Conservation (phyloP, 2,888 invertebrate species). For the Limnephilus lunatus region DNA sequence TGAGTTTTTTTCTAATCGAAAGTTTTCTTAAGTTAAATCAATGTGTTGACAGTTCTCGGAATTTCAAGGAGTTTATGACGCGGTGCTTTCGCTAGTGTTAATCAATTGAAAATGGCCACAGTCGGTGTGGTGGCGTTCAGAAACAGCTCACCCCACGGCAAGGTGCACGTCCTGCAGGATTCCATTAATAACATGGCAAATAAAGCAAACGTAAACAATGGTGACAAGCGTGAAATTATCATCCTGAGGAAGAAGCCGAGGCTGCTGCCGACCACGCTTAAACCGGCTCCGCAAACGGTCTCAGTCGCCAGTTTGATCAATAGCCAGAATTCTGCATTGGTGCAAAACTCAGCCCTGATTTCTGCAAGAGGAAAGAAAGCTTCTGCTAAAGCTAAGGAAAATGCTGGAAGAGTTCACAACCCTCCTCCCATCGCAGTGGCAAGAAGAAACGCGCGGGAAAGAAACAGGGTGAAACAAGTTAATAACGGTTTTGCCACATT, state of each 20-base stretch:
- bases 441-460: constrained; percentile 92
- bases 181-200: constrained; percentile 79
- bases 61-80: constrained; percentile 42
- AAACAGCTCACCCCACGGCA: constrained; percentile 77
- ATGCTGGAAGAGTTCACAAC: constrained; percentile 68
- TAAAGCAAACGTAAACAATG: constrained; percentile 71
- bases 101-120: constrained; percentile 74
- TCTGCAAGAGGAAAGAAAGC: constrained; percentile 69
- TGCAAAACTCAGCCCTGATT: constrained; percentile 70
- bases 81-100: constrained; percentile 42
- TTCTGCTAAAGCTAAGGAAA: constrained; percentile 66
- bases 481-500: constrained; percentile 94
- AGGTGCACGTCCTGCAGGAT: constrained; percentile 82
- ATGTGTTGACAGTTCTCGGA: constrained; percentile 16
- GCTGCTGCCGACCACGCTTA: constrained; percentile 68
- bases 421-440: constrained; percentile 90
- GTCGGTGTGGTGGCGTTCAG: constrained; percentile 80
- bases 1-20: neutral
- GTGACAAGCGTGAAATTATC: constrained; percentile 75
- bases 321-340: constrained; percentile 70
- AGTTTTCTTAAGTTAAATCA: neutral
- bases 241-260: constrained; percentile 77
- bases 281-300: constrained; percentile 70
- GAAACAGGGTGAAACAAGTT: constrained; percentile 94
- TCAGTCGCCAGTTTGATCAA: constrained; percentile 75